Base-by-base conservation (phyloP, 2,888 invertebrate species). In the Fabriciana adippe region DNA sequence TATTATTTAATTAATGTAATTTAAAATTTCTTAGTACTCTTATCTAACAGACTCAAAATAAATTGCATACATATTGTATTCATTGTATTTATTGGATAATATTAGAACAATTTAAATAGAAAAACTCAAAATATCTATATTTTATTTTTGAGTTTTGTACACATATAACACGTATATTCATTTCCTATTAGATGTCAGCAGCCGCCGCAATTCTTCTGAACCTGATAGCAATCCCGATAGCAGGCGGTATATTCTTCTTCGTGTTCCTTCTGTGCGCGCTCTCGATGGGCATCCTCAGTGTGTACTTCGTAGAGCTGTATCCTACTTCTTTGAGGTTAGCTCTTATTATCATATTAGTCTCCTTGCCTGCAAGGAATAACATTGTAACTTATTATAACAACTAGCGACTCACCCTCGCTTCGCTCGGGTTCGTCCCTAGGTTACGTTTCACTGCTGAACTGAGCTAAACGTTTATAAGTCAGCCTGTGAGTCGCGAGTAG, bases 231-330 rank as follows among this genome's bases (percentile, higher is more conserved):
- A 79, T 84, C 8, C 92, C 92, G 0, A 76, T 92, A 0, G 90
- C 92, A 64, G 90, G 92, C 0, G 91, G 88, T 15, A 81, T 90
- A 13, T 90, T 92, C 77, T 90, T 92, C 79, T 90, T 92, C 81
- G 81, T 92, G 73, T 92, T 93, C 73, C 76, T 92, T 8, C 80
- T 91, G 69, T 86, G 87, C 64, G 92, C 92, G 0, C 82, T 92
- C 1, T 83, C 87, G 0, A 92, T 92, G 90, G 93, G 93, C 0
- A 82, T 93, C 1, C 73, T 93, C 51, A 91, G 92, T 64, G 92
- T 93, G 0, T 92, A 92, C 69, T 92, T 91, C 59, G 92, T 93
- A 56, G 92, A 93, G 72, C 77, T 93, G 4, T 92, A 92, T 63
- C 92, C 93, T 5, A 92, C 93, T 16, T 86, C 87, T 55, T 78